phyloP scores from a whole-genome alignment of 2,113 vertebrate genomes.

The Melanocharis versteri region DNA sequence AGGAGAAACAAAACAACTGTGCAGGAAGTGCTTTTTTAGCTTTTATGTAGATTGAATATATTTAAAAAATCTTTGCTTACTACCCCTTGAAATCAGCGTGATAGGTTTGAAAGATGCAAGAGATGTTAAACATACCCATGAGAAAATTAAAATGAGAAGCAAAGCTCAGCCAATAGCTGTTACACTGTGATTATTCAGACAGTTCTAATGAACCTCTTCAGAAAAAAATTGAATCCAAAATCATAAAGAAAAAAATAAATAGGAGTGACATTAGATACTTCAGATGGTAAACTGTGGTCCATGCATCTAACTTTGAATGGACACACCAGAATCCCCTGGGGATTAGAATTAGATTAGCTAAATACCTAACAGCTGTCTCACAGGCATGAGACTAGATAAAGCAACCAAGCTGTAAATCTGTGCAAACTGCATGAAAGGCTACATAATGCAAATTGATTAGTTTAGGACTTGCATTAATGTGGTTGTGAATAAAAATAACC shows the following conservation, averaged over 20 bases:
- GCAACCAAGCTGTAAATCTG: slow-evolving; percentile 75
- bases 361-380: slow-evolving; percentile 75
- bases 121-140: not conserved
- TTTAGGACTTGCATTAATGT: slow-evolving; percentile 73
- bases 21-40: not conserved
- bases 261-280: not conserved
- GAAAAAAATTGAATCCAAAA: not conserved
- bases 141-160: slow-evolving; percentile 29
- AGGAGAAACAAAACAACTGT: not conserved
- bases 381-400: slow-evolving; percentile 72
- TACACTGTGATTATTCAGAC: not conserved
- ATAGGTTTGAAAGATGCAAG: not conserved
- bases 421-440: slow-evolving; percentile 70
- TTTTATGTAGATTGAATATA: not conserved
- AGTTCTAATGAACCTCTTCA: not conserved
- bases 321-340: slow-evolving; percentile 38
- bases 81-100: not conserved
- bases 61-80: not conserved
- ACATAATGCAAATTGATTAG: slow-evolving; percentile 75
- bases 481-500: slow-evolving; percentile 75
- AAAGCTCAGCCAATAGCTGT: not conserved
- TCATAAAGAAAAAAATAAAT: not conserved
- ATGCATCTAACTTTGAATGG: slow-evolving; percentile 24
- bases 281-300: not conserved
- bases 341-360: slow-evolving; percentile 73